Evolutionary conservation across 2,888 invertebrate genomes (phyloP).

Genomic region (Brenthis hecate): DNA sequence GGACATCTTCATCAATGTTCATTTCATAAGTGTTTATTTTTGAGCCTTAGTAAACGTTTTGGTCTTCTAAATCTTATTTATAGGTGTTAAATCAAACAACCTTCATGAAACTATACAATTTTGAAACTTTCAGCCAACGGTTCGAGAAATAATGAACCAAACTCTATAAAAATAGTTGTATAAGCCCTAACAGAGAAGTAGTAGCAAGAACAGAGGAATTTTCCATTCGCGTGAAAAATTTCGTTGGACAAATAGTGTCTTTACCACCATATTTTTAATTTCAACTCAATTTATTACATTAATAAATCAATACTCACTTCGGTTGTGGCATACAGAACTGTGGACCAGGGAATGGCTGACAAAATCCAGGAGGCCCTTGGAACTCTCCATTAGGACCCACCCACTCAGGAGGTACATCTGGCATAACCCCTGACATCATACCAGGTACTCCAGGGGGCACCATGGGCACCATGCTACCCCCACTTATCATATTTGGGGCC

Average conservation of each 20-base stretch:
- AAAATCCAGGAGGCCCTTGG: conserved; percentile 58
- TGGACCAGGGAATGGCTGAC: conserved; percentile 61
- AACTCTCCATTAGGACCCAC: conserved; percentile 54
- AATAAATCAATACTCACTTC: conserved; percentile 59
- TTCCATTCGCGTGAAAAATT: no score
- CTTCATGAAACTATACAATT: no score
- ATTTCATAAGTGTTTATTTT: no score
- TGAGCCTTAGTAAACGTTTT: no score
- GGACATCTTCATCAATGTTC: no score
- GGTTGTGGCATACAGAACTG: conserved; percentile 71
- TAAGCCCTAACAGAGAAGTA: background rate
- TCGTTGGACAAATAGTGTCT: no score
- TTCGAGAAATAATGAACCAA: background rate
- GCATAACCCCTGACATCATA: conserved; percentile 49
- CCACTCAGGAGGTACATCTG: conserved; percentile 59
- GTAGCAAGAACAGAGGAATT: no score
- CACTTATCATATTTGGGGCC: conserved; percentile 43
- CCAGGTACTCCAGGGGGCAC: conserved; percentile 43
- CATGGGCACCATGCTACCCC: conserved; percentile 43
- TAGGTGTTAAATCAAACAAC: no score
- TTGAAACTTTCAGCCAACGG: no score
- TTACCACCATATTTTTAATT: no score
- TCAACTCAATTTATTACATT: background rate
- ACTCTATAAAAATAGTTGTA: background rate
- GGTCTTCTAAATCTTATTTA: no score